Evolutionary conservation across 2,888 invertebrate genomes (phyloP), one percentile per base, ranked within the genome.

Genomic region (Tridacna crocea): DNA sequence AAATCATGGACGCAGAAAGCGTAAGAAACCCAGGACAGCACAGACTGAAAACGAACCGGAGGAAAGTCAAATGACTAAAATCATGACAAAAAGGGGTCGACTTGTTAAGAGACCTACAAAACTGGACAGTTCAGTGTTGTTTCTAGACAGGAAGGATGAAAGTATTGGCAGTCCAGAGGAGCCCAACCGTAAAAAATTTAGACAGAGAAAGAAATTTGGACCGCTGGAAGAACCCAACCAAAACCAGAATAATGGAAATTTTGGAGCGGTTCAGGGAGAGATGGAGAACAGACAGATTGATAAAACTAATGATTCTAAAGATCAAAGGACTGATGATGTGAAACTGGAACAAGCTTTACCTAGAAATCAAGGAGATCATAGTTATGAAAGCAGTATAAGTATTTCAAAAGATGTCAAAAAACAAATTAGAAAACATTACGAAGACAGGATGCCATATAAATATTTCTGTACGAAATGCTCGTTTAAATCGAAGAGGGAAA

Each of bases 371-470:
- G 15, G n/a, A 0, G 22, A 22, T 55, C 13, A 27, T 8, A 60
- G n/a, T 74, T 19, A 17, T n/a, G 6, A 36, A 27, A 46, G 22
- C 10, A 26, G 60, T 27, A 22, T 13, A 3, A 26, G 60, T 27
- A 22, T 13, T 11, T 46, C n/a, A 12, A 70, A 70, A 26, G 70
- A 72, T 0, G 66, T 73, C 2, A 81, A 73, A 58, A 80, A 75
- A 61, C 78, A 63, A 63, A 58, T 73, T n/a, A 89, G 87, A 75
- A 92, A 90, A 73, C 87, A 91, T 72, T 92, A 92, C 77, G 92
- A 92, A 77, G 95, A 96, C 96, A 91, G 96, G 96, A 10, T 96
- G 96, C 92, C 89, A 83, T 95, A 91, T 82, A 95, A 95, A 83
- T 94, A 92, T 86, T 94, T 93, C 83, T 95, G 95, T 82, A 88